Conservation (phyloP, 2,888 invertebrate species). For the Scotopteryx bipunctaria region DNA sequence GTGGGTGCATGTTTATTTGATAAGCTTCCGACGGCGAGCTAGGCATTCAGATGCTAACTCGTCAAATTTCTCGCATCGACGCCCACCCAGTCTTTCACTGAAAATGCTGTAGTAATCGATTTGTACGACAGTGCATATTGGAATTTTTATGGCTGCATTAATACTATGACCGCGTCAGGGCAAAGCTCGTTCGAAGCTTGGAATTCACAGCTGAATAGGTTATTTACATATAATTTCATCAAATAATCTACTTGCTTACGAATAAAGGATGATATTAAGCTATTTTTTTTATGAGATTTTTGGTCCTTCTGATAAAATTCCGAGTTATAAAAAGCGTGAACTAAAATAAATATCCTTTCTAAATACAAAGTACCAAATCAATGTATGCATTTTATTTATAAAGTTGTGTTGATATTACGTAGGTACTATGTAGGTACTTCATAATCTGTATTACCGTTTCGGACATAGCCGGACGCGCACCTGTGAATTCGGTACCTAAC, state of each 20-base stretch:
- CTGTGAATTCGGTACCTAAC: conserved; percentile 59
- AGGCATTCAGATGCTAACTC: conserved; percentile 72
- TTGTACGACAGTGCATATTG: conserved; percentile 37
- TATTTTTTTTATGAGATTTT: too few relatives aligned
- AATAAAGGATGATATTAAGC: conserved; percentile 6
- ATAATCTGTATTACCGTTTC: conserved; percentile 40
- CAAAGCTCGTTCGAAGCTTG: conserved; percentile 12
- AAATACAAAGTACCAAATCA: too few relatives aligned
- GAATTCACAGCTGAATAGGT: background rate
- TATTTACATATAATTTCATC: conserved; percentile 20
- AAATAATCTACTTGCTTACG: conserved; percentile 2
- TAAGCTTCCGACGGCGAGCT: conserved; percentile 78
- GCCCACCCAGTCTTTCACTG: conserved; percentile 62
- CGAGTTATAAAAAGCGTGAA: too few relatives aligned
- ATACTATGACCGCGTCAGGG: conserved; percentile 22
- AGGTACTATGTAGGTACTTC: background rate
- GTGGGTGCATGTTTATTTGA: conserved; percentile 77
- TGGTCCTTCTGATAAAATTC: too few relatives aligned
- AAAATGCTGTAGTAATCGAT: conserved; percentile 36
- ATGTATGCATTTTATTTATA: background rate
- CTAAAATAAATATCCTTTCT: too few relatives aligned
- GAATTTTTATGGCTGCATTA: conserved; percentile 35
- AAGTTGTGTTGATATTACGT: background rate
- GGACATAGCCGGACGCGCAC: conserved; percentile 79
- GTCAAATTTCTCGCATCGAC: conserved; percentile 63